Evolutionary conservation across 1,140 invertebrate species (phyloP).

Genomic region (Hesperophylax magnus): DNA sequence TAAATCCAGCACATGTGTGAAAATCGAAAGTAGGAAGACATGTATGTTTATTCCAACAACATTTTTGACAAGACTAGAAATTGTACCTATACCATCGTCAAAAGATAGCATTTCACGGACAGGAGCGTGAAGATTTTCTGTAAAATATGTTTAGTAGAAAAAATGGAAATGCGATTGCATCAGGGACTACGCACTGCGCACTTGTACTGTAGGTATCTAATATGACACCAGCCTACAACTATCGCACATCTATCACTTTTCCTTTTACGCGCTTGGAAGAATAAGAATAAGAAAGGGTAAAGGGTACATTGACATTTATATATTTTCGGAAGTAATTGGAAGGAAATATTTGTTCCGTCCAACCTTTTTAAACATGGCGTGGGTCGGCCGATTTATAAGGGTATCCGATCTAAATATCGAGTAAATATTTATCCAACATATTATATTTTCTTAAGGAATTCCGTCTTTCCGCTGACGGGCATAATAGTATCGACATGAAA

Average conservation of each 20-base stretch:
- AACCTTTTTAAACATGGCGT: constrained; percentile 14
- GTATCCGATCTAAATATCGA: not conserved
- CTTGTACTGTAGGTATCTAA: not conserved
- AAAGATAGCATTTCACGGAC: too few relatives aligned
- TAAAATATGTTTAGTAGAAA: not conserved
- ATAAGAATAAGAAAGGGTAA: not conserved
- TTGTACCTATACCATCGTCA: too few relatives aligned
- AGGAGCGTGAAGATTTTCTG: not conserved
- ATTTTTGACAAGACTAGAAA: too few relatives aligned
- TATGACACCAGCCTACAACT: not conserved
- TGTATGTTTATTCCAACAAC: too few relatives aligned
- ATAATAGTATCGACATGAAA: too few relatives aligned
- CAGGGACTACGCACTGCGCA: not conserved
- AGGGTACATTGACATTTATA: not conserved
- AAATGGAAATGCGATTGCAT: not conserved
- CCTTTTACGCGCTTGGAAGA: not conserved
- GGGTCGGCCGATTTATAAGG: not conserved
- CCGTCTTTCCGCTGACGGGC: not conserved
- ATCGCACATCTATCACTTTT: too few relatives aligned
- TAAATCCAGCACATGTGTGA: too few relatives aligned
- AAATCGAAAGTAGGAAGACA: too few relatives aligned
- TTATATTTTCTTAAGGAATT: not conserved
- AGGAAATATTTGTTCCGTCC: constrained; percentile 4
- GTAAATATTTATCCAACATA: constrained; percentile 5
- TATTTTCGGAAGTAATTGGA: constrained; percentile 15